phyloP scores from a whole-genome alignment of 1,140 invertebrate species.

The Chironomus tepperi region DNA sequence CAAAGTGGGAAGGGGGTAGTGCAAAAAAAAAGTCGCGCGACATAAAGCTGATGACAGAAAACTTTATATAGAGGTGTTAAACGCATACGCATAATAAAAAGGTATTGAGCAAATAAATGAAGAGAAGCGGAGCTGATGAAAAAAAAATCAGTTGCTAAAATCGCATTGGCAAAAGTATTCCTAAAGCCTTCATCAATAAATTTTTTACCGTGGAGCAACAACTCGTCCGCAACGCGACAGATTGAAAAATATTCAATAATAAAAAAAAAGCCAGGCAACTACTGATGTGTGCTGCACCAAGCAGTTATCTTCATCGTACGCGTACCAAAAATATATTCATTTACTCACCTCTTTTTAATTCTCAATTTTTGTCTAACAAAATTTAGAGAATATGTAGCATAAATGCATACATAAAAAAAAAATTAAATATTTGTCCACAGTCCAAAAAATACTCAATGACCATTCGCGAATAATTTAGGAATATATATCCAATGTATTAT shows the following conservation, averaged over 20 bases:
- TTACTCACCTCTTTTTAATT: too few species aligned
- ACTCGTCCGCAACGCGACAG: not conserved
- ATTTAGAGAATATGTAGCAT: too few species aligned
- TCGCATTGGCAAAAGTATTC: not conserved
- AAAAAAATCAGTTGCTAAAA: too few species aligned
- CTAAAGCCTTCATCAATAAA: constrained; percentile 1
- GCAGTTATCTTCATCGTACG: too few species aligned
- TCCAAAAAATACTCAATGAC: not conserved
- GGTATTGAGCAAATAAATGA: not conserved
- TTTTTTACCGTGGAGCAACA: not conserved
- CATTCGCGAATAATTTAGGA: not conserved
- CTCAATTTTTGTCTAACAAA: too few species aligned
- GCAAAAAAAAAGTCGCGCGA: not conserved
- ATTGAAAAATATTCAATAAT: not conserved
- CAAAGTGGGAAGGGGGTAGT: not conserved
- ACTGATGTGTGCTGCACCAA: too few species aligned
- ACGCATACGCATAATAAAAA: not conserved
- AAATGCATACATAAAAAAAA: not conserved
- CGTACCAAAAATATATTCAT: too few species aligned
- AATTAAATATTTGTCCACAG: not conserved
- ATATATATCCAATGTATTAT: not conserved
- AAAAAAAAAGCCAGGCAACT: too few species aligned
- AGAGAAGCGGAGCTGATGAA: not conserved
- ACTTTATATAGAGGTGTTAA: not conserved
- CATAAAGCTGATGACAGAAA: constrained; percentile 12